Evolutionary conservation across 2,113 vertebrate species (phyloP), one percentile per base, ranked within the genome.

Genomic region (Hoplias malabaricus): DNA sequence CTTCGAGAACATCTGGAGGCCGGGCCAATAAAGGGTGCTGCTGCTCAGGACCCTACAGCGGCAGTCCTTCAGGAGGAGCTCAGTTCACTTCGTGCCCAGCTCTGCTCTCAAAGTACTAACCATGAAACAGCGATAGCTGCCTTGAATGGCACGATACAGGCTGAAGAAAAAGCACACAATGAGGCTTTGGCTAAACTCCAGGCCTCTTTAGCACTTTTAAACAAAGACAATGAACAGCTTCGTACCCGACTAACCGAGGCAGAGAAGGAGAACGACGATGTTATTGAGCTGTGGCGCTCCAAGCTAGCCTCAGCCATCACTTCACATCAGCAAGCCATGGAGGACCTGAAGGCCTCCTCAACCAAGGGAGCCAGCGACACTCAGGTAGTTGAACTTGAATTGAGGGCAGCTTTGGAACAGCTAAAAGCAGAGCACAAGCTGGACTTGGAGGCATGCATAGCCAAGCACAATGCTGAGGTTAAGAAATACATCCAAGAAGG

Each of bases 251-350:
- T 98, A 0, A 90, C 92, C 34, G 92, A 94, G 0, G 94, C 93
- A 38, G 93, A 95, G 86, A 95, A 95, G 83, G 95, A 98, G 82
- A 96, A 94, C 1, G 86, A 89, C 0, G 95, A 96, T 0, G 87
- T 86, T 8, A 90, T 91, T 25, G 94, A 94, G 72, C 87, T 93
- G 12, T 99, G 96, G 96, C 94, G 93, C 21, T 93, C 93, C 1
- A 97, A 96, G 84, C 85, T 99, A 65, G 93, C 94, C 65, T 92
- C 95, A 1, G 92, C 93, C 0, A 84, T 93, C 0, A 88, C 89
- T 3, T 97, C 95, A 68, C 95, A 98, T 81, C 96, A 96, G 84
- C 94, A 96, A 87, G 91, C 94, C 0, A 94, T 98, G 91, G 95
- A 96, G 34, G 96, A 95, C 59, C 88, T 98, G 53, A 96, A 96